A percentile compares a stretch with the other conserved stretches of the same genome.
These are phyloP conservation scores for Mormoops blainvillei DNA, from an alignment of 2,113 vertebrate genomes.

Conservation along the genomic window DNA sequence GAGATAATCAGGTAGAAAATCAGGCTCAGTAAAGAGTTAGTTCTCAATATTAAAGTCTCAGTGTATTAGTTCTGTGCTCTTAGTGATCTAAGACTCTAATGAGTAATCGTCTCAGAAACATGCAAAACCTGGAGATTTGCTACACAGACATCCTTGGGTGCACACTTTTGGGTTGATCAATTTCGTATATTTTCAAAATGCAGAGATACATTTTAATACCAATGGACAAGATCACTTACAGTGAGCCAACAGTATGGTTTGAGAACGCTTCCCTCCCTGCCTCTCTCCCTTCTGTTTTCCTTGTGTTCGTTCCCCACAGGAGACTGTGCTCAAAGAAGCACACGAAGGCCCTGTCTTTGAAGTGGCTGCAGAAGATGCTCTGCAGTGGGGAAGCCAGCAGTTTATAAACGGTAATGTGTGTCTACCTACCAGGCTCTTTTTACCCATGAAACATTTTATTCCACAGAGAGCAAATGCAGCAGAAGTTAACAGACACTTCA, in stretches of 20 bases:
- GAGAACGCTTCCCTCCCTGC: not conserved
- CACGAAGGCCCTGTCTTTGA: not conserved
- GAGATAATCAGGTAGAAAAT: not conserved
- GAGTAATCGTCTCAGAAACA: not conserved
- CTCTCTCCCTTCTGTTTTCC: not conserved
- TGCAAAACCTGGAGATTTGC: not conserved
- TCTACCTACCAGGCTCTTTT: not conserved
- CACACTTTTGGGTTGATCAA: not conserved
- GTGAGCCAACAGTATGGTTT: not conserved
- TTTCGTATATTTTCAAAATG: not conserved
- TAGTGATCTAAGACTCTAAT: not conserved
- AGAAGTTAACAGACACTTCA: not conserved
- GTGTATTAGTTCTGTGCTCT: not conserved
- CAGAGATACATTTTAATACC: not conserved
- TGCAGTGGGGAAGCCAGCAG: not conserved
- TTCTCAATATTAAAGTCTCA: not conserved
- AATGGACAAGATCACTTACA: not conserved
- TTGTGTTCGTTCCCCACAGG: not conserved
- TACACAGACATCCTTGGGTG: not conserved
- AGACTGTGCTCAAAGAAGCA: not conserved
- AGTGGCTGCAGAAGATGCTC: not conserved
- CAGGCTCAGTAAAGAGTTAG: not conserved
- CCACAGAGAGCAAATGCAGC: conserved; percentile 17
- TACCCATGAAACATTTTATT: not conserved
- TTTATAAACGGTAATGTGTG: not conserved